Percentiles rank a stretch among this genome's conserved stretches.
Conservation (phyloP, 2,113 vertebrate genomes). For the Lucifuga dentata region DNA sequence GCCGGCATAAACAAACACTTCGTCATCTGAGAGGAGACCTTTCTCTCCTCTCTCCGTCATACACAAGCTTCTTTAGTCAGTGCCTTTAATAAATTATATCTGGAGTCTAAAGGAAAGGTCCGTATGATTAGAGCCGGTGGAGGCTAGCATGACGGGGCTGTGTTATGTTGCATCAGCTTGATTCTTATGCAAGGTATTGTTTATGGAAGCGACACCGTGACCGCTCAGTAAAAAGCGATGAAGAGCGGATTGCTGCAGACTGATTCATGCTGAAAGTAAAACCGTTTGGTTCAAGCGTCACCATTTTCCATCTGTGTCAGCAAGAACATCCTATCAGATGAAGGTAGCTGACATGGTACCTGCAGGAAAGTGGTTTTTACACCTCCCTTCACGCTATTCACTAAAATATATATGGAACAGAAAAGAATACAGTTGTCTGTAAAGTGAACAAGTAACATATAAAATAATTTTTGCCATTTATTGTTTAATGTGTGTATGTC, state of each 20-base stretch:
- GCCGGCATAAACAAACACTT: slow-evolving; percentile 73
- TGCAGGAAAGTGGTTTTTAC: no score
- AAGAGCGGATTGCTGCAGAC: slow-evolving; percentile 31
- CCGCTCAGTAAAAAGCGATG: slow-evolving; percentile 19
- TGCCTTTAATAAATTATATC: slow-evolving; percentile 75
- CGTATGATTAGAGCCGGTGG: slow-evolving; percentile 48
- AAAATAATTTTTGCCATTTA: no score
- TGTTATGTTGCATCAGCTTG: slow-evolving; percentile 68
- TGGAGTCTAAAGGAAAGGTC: slow-evolving; percentile 56
- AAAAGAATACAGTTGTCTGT: no score
- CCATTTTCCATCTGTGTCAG: slow-evolving; percentile 12
- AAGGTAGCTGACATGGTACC: no score
- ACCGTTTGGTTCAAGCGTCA: neutral
- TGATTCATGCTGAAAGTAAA: slow-evolving; percentile 16
- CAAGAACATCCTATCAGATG: neutral
- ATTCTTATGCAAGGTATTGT: slow-evolving; percentile 49
- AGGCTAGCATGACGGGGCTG: slow-evolving; percentile 62
- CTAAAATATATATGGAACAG: no score
- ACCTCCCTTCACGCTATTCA: no score
- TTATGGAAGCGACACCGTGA: slow-evolving; percentile 70
- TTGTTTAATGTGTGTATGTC: no score
- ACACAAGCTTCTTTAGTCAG: slow-evolving; percentile 45
- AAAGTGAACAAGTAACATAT: no score
- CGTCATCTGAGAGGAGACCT: slow-evolving; percentile 67
- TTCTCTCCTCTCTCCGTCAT: slow-evolving; percentile 53